Conservation (phyloP, 2,113 vertebrate genomes). For the Maccullochella peelii region DNA sequence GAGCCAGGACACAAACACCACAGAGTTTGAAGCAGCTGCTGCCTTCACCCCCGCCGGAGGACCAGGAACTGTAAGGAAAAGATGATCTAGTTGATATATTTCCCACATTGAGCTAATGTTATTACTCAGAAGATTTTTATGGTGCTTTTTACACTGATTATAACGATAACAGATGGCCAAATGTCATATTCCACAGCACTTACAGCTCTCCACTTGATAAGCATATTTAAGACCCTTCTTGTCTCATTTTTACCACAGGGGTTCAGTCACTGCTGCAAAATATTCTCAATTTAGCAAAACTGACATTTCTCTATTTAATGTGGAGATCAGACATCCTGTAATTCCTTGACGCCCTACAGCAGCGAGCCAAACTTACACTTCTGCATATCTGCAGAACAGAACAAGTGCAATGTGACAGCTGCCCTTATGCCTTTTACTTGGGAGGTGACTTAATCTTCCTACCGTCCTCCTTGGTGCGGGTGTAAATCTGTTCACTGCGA, state of each 20-base stretch:
- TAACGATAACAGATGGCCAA: conserved; percentile 16
- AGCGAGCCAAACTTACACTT: background rate
- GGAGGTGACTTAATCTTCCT: conserved; percentile 56
- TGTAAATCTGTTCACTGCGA: conserved; percentile 96
- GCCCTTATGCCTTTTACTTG: background rate
- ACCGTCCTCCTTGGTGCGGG: conserved; percentile 98
- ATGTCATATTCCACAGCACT: conserved; percentile 1
- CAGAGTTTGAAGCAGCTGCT: conserved; percentile 91
- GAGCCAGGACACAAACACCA: conserved; percentile 96
- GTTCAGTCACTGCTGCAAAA: background rate
- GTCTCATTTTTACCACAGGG: conserved; percentile 16
- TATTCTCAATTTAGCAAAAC: conserved; percentile 7
- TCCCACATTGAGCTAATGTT: conserved; percentile 18
- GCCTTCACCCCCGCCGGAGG: conserved; percentile 95
- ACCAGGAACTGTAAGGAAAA: conserved; percentile 88
- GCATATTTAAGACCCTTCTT: conserved; percentile 22
- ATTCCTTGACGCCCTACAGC: background rate
- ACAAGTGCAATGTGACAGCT: background rate
- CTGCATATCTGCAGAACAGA: background rate
- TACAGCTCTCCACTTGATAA: conserved; percentile 20
- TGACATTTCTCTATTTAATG: background rate
- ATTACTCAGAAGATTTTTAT: conserved; percentile 23
- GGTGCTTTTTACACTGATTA: conserved; percentile 22
- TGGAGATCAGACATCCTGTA: conserved; percentile 4
- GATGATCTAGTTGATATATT: conserved; percentile 21